Evolutionary conservation across 2,888 invertebrate genomes (phyloP).

Genomic region (Apodemia duryi): DNA sequence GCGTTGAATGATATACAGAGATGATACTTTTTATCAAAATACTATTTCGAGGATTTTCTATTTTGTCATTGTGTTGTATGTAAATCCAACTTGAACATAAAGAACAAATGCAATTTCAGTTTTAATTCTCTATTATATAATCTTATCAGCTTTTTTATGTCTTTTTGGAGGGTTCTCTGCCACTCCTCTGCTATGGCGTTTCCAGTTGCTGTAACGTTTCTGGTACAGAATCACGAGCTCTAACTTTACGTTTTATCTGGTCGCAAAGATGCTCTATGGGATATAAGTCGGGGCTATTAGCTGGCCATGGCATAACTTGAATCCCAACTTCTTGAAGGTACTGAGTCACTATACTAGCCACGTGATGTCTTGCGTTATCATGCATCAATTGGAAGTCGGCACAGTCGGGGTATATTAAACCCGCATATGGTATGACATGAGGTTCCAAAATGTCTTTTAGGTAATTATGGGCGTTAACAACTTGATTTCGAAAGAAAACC

Average conservation of each 20-base stretch:
- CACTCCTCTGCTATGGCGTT: conserved; percentile 11
- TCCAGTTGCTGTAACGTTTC: not conserved
- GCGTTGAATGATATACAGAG: too few species aligned
- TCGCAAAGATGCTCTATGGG: not conserved
- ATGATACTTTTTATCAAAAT: too few species aligned
- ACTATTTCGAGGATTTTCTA: too few species aligned
- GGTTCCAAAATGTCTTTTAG: not conserved
- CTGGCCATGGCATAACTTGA: not conserved
- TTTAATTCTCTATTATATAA: conserved; percentile 14
- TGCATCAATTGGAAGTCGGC: not conserved
- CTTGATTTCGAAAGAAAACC: not conserved
- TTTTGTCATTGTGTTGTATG: too few species aligned
- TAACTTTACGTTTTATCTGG: not conserved
- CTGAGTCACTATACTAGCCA: not conserved
- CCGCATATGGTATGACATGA: not conserved
- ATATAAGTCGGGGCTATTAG: not conserved
- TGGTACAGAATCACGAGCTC: not conserved
- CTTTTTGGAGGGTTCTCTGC: conserved; percentile 11
- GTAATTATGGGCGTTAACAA: not conserved
- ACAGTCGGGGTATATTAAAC: not conserved
- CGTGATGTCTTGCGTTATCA: not conserved
- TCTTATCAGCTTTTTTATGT: conserved; percentile 13
- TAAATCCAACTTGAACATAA: too few species aligned
- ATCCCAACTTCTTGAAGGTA: not conserved
- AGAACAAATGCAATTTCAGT: too few species aligned